Base-by-base conservation (phyloP, 2,113 vertebrate species). In the Quiscalus mexicanus region DNA sequence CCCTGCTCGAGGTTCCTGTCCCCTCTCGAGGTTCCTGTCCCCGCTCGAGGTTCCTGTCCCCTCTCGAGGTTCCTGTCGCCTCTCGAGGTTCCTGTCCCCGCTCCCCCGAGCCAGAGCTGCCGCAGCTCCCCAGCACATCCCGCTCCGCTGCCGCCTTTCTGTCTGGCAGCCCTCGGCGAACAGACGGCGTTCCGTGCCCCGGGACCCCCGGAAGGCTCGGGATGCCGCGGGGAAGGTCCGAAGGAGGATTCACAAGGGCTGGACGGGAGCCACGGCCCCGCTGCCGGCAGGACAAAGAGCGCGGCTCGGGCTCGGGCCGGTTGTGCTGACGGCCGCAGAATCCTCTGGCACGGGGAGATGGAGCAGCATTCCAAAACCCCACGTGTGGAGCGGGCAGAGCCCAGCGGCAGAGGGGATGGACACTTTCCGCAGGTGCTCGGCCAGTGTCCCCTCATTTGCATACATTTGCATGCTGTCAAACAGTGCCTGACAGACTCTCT, bases 401-500 rank as follows among this genome's bases (percentile, higher is more conserved):
- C 80, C 73, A 90, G 95, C 86, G 47, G 83, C 84, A 96, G 95
- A 65, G 80, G 89, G 84, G 97, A 98, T 98, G 98, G 98, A 97
- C 98, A 97, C 98, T 98, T 98, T 97, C 97, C 97, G 98, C 98
- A 98, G 98, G 98, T 98, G 98, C 97, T 98, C 96, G 89, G 97
- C 98, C 98, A 94, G 97, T 97, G 98, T 97, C 97, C 97, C 96
- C 11, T n/a, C 68, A 98, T 98, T 98, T 98, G 96, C 98, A 98
- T 98, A 83, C 17, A 98, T 98, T 98, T 98, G 98, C 98, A 98
- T 98, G 94, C 98, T 98, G 98, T 98, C 98, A 98, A 97, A 97
- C 97, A 96, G 97, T 88, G 98, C 98, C 98, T 98, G 98, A 98
- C 98, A 97, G 97, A 86, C 84, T 96, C 97, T 97, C 97, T 98